Conservation (phyloP, 2,888 invertebrate genomes). For the Pseudoips prasinana region DNA sequence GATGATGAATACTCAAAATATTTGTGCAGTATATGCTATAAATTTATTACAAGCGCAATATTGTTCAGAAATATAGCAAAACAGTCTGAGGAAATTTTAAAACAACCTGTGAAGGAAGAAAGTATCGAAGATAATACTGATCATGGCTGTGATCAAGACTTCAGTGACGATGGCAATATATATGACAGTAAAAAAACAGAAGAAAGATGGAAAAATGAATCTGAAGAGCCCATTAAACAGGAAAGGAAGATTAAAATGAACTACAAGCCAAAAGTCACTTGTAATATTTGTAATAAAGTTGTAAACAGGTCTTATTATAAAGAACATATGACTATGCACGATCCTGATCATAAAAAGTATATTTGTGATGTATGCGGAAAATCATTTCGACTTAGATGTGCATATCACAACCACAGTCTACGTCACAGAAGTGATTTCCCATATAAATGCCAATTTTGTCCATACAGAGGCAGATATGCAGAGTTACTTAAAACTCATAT, state of each 20-base stretch:
- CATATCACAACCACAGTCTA: constrained; percentile 53
- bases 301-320: constrained; percentile 52
- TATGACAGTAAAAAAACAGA: constrained; percentile 19
- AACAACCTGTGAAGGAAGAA: constrained; percentile 31
- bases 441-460: constrained; percentile 55
- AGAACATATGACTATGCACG: constrained; percentile 56
- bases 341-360: constrained; percentile 54
- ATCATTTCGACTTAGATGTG: constrained; percentile 51
- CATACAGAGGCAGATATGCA: constrained; percentile 49
- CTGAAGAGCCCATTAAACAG: constrained; percentile 11
- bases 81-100: constrained; percentile 45
- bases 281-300: constrained; percentile 47
- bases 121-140: constrained; percentile 5
- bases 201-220: constrained; percentile 16
- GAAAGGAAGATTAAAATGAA: constrained; percentile 32
- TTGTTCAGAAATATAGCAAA: constrained; percentile 55
- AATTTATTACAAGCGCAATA: constrained; percentile 51
- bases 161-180: constrained; percentile 21
- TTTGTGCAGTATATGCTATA: constrained; percentile 53
- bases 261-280: constrained; percentile 42
- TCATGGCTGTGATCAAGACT: constrained; percentile 22
- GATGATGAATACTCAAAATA: constrained; percentile 49
- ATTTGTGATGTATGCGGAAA: constrained; percentile 62
- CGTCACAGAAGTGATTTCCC: constrained; percentile 54
- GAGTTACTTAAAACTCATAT: constrained; percentile 54